These are phyloP conservation scores for Quadriops clusia DNA, from an alignment of 2,888 invertebrate genomes.

Conservation along the genomic window DNA sequence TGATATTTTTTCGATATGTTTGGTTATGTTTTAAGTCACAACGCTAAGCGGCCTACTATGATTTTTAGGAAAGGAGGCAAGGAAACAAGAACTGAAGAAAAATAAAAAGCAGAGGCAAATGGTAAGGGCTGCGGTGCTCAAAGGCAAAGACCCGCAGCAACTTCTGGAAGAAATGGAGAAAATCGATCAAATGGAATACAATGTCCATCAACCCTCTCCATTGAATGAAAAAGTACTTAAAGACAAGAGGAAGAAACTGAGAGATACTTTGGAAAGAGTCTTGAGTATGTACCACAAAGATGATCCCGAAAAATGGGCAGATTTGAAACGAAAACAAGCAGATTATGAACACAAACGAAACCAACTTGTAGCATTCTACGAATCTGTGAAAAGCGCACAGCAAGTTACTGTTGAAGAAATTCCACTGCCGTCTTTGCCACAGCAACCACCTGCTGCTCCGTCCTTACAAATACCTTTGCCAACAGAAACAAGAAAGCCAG, in stretches of 20 bases:
- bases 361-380: constrained; percentile 82
- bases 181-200: constrained; percentile 97
- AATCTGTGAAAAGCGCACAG: constrained; percentile 91
- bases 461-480: constrained; percentile 32
- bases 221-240: constrained; percentile 93
- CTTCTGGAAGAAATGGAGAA: constrained; percentile 92
- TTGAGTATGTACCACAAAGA: constrained; percentile 94
- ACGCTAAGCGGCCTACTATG: constrained; percentile 6
- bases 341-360: constrained; percentile 86
- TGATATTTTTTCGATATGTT: constrained; percentile 5
- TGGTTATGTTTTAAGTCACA: constrained; percentile 3
- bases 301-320: constrained; percentile 87
- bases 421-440: constrained; percentile 67
- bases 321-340: constrained; percentile 78
- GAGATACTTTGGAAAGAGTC: constrained; percentile 90
- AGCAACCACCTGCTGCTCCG: constrained; percentile 30
- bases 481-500: constrained; percentile 31
- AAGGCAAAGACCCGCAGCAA: constrained; percentile 94
- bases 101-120: constrained; percentile 95
- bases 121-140: constrained; percentile 91
- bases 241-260: constrained; percentile 89
- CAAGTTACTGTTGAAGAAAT: constrained; percentile 93
- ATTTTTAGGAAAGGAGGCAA: constrained; percentile 80
- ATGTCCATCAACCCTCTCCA: constrained; percentile 87
- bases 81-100: constrained; percentile 95